A percentile compares a stretch with the other conserved stretches of the same genome.
phyloP scores from a whole-genome alignment of 2,113 vertebrate genomes.

The Hypocryptadius cinnamomeus region DNA sequence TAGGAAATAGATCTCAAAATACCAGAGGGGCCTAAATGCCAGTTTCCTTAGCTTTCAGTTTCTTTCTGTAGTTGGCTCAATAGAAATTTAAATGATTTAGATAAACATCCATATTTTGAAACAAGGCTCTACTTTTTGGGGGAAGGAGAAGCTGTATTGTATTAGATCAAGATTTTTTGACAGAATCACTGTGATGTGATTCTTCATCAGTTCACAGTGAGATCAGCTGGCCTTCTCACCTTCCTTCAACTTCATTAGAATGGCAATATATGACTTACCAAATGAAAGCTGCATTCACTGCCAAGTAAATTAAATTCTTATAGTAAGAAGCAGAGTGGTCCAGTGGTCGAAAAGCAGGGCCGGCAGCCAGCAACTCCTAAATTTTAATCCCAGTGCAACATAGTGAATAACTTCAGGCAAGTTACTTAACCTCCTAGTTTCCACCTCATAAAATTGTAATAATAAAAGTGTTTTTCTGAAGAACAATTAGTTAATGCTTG shows the following conservation, averaged over 20 bases:
- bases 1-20: not conserved
- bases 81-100: not conserved
- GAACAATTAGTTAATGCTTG: conserved; percentile 39
- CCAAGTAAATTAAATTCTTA: conserved; percentile 55
- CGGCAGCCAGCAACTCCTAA: conserved; percentile 29
- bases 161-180: not conserved
- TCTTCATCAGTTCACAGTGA: not conserved
- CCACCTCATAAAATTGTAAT: conserved; percentile 42
- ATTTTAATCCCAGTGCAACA: conserved; percentile 44
- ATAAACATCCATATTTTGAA: not conserved
- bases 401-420: conserved; percentile 43
- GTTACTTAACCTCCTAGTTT: conserved; percentile 53
- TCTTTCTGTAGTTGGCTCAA: not conserved
- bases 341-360: not conserved
- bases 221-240: conserved; percentile 1
- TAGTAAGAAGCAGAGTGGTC: conserved; percentile 12
- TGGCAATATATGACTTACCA: not conserved
- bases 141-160: not conserved
- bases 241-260: not conserved
- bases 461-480: conserved; percentile 47
- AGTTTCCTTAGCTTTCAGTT: not conserved
- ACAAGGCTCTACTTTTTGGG: not conserved
- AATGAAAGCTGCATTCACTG: conserved; percentile 17
- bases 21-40: not conserved
- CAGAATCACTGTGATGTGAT: not conserved